phyloP scores from a whole-genome alignment of 2,888 invertebrate genomes.

The Abrostola triplasia region DNA sequence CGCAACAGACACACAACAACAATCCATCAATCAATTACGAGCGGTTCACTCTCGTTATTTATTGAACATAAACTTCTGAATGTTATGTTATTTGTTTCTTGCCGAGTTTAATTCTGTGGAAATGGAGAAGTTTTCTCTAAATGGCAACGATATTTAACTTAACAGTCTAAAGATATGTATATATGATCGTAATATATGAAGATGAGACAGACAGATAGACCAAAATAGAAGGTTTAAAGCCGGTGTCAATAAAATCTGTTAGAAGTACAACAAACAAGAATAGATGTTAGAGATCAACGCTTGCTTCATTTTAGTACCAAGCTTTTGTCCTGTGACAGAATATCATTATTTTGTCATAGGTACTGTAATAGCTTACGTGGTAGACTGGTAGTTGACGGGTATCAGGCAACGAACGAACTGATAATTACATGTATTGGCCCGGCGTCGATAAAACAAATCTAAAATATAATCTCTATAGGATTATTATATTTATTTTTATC shows the following conservation, averaged over 20 bases:
- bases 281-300: too few relatives aligned
- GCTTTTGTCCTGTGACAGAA: neutral
- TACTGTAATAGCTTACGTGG: too few relatives aligned
- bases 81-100: constrained; percentile 34
- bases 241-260: neutral
- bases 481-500: too few relatives aligned
- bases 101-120: constrained; percentile 8
- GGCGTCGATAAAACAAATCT: too few relatives aligned
- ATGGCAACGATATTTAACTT: constrained; percentile 6
- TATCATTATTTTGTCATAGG: too few relatives aligned
- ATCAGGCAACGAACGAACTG: too few relatives aligned
- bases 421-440: too few relatives aligned
- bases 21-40: constrained; percentile 69
- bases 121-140: constrained; percentile 20
- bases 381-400: too few relatives aligned
- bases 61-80: constrained; percentile 55
- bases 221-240: neutral
- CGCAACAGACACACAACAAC: constrained; percentile 44
- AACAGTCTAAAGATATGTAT: neutral
- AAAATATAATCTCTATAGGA: too few relatives aligned
- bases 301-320: neutral
- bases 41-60: constrained; percentile 58
- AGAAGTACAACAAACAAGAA: neutral
- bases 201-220: neutral
- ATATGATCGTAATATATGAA: neutral